Evolutionary conservation across 1,140 invertebrate species (phyloP), one percentile per base, ranked within the genome.

Genomic region (Monochamus saltuarius): DNA sequence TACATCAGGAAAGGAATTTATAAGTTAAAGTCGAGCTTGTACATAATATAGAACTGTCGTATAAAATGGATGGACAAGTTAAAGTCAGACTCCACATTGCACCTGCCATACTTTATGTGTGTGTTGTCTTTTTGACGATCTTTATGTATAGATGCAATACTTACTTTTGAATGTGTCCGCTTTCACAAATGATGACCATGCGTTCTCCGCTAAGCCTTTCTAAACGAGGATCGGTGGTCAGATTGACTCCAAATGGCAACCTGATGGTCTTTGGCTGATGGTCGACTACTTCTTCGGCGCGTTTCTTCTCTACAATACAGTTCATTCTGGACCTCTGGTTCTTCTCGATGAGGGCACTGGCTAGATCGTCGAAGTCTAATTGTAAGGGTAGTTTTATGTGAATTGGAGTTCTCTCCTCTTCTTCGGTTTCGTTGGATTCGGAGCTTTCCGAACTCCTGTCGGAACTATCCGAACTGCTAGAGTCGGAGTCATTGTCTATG

Each of bases 111-210:
- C n/a, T n/a, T n/a, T n/a, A n/a, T n/a, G n/a, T n/a, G n/a, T n/a
- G n/a, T n/a, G n/a, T n/a, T n/a, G n/a, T n/a, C n/a, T n/a, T n/a
- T n/a, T n/a, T n/a, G n/a, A n/a, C n/a, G n/a, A n/a, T n/a, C n/a
- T n/a, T n/a, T n/a, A n/a, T n/a, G n/a, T n/a, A n/a, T n/a, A n/a
- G n/a, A n/a, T n/a, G n/a, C n/a, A 9, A 47, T n/a, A 9, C 17
- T 6, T 75, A 82, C 85, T 83, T 83, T 68, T 84, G 82, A 14
- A 84, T 81, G 55, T 86, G 83, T 54, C 87, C 90, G 68, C 89
- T 90, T 74, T 92, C 89, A 70, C 92, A 94, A 67, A 90, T 86
- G 71, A 94, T 92, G 8, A 89, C 87, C 78, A 94, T 88, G 37
- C 89, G 85, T 76, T 94, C 92, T 29, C 91, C 90, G 61, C 85